Conservation (phyloP, 2,888 invertebrate species). For the Mimachlamys varia region DNA sequence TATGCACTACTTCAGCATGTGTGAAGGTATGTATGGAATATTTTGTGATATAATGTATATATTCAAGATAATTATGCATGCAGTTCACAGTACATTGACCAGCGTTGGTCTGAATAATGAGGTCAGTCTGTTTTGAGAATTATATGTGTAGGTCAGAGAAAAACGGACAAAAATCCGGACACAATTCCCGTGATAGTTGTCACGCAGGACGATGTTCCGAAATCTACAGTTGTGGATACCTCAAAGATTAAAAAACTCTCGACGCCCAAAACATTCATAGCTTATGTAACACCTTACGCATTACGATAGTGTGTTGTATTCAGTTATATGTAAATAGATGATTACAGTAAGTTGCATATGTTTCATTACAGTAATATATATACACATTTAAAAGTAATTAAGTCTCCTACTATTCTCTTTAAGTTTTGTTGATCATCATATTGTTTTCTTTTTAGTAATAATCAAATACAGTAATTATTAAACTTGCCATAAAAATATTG, state of each 20-base stretch:
- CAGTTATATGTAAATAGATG: too few relatives aligned
- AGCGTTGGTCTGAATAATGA: too few relatives aligned
- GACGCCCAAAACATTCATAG: constrained; percentile 11
- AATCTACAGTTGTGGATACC: background rate
- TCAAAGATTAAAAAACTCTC: background rate
- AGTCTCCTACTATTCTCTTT: background rate
- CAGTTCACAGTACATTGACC: too few relatives aligned
- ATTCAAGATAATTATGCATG: too few relatives aligned
- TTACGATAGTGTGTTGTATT: too few relatives aligned
- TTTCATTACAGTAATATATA: too few relatives aligned
- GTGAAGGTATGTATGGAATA: too few relatives aligned
- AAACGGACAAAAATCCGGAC: constrained; percentile 51
- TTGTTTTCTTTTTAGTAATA: background rate
- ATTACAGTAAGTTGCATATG: too few relatives aligned
- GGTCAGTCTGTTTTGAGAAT: too few relatives aligned
- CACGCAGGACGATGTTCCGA: constrained; percentile 44
- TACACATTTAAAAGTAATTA: too few relatives aligned
- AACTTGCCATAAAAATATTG: background rate
- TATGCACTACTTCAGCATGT: too few relatives aligned
- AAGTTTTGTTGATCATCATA: background rate
- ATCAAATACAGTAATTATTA: background rate
- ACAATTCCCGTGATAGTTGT: constrained; percentile 61
- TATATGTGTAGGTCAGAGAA: constrained; percentile 39
- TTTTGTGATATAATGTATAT: too few relatives aligned
- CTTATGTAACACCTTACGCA: constrained; percentile 39